Base-by-base conservation (phyloP, 2,113 vertebrate species). In the Heterotis niloticus region DNA sequence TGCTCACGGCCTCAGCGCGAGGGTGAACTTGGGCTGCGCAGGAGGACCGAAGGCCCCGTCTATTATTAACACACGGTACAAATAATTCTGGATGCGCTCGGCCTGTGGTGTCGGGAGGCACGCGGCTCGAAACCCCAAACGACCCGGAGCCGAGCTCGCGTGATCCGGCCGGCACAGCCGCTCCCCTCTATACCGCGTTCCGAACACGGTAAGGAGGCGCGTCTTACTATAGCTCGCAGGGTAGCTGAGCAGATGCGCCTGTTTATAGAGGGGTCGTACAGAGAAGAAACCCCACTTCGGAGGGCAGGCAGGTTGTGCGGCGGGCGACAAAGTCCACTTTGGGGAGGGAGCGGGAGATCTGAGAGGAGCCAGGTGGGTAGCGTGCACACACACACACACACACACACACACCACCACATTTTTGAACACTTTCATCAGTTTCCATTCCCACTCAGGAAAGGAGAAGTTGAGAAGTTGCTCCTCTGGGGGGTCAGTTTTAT, bases 361-460 rank as follows among this genome's bases (percentile, higher is more conserved):
- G 59, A 71, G 10, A 52, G 54, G 10, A 52, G 54, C 29, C 10
- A 23, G 52, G 66, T 26, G 10, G 12, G 24, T 65, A 14, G n/a
- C 70, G 71, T 34, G 24, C 52, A 78, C 17, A 78, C 24, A 10
- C 26, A 62, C 57, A 56, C 68, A 18, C 4, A 44, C 34, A 78
- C 18, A 78, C 26, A 11, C 28, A 64, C 59, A 29, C 68, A 26
- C 1, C 34, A 73, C 29, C 44, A 59, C 20, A 29, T 9, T 44
- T 24, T 54, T 73, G 34, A 28, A 51, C 23, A 51, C 24, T 54
- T 64, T 79, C n/a, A 73, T 79, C 60, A 54, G 64, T 72, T 73
- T 65, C 70, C 64, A 54, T 79, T 64, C 60, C 54, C n/a, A 20
- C 20, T 24, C 20, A 71, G 18, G 56, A 34, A 69, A 24, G 20